Conservation (phyloP, 2,888 invertebrate species). For the Melanotus villosus region DNA sequence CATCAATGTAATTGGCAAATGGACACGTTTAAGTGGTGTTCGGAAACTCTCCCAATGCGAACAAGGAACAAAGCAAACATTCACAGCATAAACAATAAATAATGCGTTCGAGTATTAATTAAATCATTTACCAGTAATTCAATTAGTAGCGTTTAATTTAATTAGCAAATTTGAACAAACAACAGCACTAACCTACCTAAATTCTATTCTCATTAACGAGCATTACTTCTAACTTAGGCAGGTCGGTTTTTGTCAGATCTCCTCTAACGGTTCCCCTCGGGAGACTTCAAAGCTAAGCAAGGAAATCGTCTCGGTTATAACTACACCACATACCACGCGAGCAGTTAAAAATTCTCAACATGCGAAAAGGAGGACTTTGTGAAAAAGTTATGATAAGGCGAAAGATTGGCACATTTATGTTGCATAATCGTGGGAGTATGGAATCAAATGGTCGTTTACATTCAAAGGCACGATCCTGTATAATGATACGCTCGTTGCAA, state of each 20-base stretch:
- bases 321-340: not conserved
- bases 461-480: slow-evolving; percentile 40
- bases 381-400: slow-evolving; percentile 13
- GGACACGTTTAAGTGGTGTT: slow-evolving; percentile 4
- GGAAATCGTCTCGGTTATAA: slow-evolving; percentile 11
- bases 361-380: not conserved
- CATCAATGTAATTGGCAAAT: slow-evolving; percentile 7
- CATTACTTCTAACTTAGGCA: slow-evolving; percentile 5
- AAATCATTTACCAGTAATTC: not conserved
- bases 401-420: slow-evolving; percentile 36
- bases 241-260: not conserved
- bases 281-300: slow-evolving; percentile 1
- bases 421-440: slow-evolving; percentile 32
- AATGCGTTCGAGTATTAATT: not conserved
- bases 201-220: not conserved
- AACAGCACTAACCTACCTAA: not conserved
- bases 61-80: not conserved
- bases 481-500: slow-evolving; percentile 37
- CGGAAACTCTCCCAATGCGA: not conserved
- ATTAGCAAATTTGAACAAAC: not conserved
- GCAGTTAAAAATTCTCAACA: slow-evolving; percentile 3
- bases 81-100: not conserved
- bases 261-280: not conserved
- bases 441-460: slow-evolving; percentile 41
- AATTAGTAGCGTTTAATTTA: slow-evolving; percentile 3